Conservation (phyloP, 2,797 vertebrate species). For the Anolis apletophallus region DNA sequence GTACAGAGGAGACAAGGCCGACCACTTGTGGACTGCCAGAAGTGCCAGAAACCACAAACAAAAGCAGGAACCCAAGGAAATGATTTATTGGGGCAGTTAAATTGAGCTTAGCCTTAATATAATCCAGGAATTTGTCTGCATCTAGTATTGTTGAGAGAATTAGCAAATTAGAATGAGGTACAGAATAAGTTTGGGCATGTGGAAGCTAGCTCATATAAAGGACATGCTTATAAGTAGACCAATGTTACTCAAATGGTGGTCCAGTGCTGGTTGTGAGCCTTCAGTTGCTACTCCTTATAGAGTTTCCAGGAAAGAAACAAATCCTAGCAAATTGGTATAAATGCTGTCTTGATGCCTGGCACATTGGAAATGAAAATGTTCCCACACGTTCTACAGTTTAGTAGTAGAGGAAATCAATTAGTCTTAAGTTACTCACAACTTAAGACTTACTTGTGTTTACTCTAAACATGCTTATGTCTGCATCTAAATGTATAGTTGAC, state of each 20-base stretch:
- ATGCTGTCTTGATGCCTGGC: too few relatives aligned
- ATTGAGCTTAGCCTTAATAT: constrained; percentile 1
- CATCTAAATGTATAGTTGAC: too few relatives aligned
- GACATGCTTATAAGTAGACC: neutral
- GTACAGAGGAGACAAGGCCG: neutral
- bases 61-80: constrained; percentile 16
- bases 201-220: neutral
- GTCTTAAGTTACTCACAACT: neutral
- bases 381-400: too few relatives aligned
- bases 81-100: neutral
- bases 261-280: too few relatives aligned
- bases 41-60: constrained; percentile 15
- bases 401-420: neutral
- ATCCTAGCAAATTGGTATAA: too few relatives aligned
- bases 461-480: neutral
- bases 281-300: too few relatives aligned
- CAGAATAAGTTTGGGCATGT: neutral
- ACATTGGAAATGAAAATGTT: too few relatives aligned
- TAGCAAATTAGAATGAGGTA: neutral
- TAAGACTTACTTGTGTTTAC: neutral
- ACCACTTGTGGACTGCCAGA: neutral
- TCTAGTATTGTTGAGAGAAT: neutral
- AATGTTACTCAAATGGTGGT: too few relatives aligned
- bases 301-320: too few relatives aligned
- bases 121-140: constrained; percentile 28